Percentiles rank a stretch among this genome's conserved stretches.
phyloP scores from a whole-genome alignment of 2,113 vertebrate species.

The Cochlearius cochlearius region DNA sequence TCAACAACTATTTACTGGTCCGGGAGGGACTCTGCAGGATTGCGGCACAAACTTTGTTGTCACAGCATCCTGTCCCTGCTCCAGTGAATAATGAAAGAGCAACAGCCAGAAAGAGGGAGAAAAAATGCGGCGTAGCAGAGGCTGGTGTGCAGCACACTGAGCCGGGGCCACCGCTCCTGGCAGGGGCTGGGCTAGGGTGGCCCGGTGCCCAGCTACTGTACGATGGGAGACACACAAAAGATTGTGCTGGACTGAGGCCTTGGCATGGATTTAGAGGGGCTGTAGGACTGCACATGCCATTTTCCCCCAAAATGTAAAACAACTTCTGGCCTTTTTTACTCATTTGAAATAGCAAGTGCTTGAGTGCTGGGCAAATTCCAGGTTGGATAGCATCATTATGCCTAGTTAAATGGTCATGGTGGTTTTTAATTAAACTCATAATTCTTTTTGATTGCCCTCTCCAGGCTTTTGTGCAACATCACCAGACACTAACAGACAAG shows the following conservation, averaged over 20 bases:
- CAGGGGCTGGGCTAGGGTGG: not conserved
- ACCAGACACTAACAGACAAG: not conserved
- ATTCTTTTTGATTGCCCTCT: not conserved
- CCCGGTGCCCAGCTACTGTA: not conserved
- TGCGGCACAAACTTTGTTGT: not conserved
- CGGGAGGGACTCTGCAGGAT: not conserved
- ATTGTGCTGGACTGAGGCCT: not conserved
- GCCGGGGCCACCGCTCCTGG: not conserved
- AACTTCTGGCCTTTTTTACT: not conserved
- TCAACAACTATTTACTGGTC: constrained; percentile 13
- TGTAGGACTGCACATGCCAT: not conserved
- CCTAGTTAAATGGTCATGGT: not conserved
- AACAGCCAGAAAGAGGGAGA: not conserved
- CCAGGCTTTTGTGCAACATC: not conserved
- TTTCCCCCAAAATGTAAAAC: not conserved
- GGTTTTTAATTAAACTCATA: constrained; percentile 31
- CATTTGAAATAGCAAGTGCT: not conserved
- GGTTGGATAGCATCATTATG: not conserved
- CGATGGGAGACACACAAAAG: not conserved
- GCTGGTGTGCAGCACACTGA: not conserved
- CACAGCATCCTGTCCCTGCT: not conserved
- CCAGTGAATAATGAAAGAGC: not conserved
- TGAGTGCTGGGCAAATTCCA: not conserved
- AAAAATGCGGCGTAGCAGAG: not conserved
- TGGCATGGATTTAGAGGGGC: not conserved